Evolutionary conservation across 2,113 vertebrate species (phyloP).

Genomic region (Cyphomyrus plagiostoma): DNA sequence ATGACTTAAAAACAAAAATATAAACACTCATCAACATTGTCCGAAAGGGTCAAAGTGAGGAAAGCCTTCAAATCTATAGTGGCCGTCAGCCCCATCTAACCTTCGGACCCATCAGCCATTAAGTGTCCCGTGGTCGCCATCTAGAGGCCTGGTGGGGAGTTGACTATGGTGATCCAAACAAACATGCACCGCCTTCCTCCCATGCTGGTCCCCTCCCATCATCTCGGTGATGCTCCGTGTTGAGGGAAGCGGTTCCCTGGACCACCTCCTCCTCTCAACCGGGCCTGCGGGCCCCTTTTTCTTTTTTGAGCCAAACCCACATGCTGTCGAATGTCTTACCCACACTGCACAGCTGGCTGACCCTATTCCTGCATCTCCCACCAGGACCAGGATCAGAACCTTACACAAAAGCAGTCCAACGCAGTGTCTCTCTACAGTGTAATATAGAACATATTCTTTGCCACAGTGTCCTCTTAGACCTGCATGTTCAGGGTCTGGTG

Average conservation of each 20-base stretch:
- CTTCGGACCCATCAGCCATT: background rate
- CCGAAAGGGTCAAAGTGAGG: slow-evolving; percentile 21
- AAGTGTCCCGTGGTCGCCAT: background rate
- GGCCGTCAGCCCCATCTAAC: background rate
- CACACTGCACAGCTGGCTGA: background rate
- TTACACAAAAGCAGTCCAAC: background rate
- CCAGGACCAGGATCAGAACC: background rate
- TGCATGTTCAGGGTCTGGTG: background rate
- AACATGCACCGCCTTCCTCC: background rate
- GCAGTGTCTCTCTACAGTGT: background rate
- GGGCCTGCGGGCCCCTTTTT: background rate
- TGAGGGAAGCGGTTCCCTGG: background rate
- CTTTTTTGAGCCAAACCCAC: background rate
- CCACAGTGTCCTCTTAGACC: background rate
- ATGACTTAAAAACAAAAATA: slow-evolving; percentile 48
- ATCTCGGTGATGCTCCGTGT: background rate
- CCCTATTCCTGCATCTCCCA: background rate
- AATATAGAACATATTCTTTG: background rate
- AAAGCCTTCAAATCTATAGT: background rate
- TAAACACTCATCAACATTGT: slow-evolving; percentile 53
- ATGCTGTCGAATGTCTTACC: background rate
- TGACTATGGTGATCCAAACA: background rate
- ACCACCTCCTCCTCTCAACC: background rate
- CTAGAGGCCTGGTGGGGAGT: background rate
- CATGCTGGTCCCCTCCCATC: background rate